These are phyloP conservation scores for Tympanoctomys barrerae DNA, from an alignment of 2,797 vertebrate species.

Conservation along the genomic window DNA sequence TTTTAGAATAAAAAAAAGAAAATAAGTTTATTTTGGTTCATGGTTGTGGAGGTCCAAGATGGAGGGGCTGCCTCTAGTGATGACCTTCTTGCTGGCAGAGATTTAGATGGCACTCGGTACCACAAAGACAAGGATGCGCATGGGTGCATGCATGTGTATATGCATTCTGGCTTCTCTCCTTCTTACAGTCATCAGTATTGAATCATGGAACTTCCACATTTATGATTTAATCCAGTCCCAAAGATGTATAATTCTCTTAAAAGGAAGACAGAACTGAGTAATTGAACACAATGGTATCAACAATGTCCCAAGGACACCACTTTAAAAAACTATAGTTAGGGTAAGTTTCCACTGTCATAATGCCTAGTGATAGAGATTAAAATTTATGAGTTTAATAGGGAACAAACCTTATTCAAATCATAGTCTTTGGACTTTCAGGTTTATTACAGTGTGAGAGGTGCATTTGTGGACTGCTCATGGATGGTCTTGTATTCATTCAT, in stretches of 20 bases:
- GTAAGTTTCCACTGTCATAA: not conserved
- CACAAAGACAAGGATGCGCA: not conserved
- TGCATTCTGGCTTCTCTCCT: not conserved
- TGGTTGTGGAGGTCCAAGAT: not conserved
- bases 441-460: not conserved
- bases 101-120: not conserved
- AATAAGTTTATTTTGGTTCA: not conserved
- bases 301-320: not conserved
- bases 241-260: not conserved
- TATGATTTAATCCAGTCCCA: not conserved
- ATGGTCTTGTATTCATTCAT: conserved; percentile 17
- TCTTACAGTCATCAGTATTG: not conserved
- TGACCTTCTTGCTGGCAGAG: not conserved
- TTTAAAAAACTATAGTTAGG: not conserved
- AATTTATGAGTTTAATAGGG: not conserved
- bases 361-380: not conserved
- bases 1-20: not conserved
- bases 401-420: not conserved
- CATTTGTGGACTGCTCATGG: not conserved
- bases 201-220: not conserved
- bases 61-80: not conserved
- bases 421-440: conserved; percentile 19
- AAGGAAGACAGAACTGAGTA: not conserved
- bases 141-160: not conserved
- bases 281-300: not conserved